Conservation (phyloP, 2,113 vertebrate species). For the Lophius piscatorius region DNA sequence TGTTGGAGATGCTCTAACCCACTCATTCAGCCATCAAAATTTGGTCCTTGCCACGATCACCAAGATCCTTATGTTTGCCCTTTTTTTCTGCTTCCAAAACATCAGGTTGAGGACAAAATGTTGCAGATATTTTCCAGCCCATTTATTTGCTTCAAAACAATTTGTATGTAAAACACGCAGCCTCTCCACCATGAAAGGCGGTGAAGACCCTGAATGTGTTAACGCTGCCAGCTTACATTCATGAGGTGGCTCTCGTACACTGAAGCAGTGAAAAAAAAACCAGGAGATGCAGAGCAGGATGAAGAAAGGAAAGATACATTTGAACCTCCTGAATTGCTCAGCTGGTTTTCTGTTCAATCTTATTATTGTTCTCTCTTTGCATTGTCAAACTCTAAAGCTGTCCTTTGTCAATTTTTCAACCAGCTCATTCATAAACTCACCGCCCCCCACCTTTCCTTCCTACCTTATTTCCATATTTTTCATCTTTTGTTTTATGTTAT, state of each 20-base stretch:
- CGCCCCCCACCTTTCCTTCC: constrained; percentile 1
- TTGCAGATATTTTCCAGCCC: constrained; percentile 16
- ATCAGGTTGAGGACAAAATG: no score
- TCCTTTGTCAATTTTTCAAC: not conserved
- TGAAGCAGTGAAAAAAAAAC: constrained; percentile 7
- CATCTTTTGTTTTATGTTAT: constrained; percentile 36
- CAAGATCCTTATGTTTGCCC: no score
- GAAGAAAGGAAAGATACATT: not conserved
- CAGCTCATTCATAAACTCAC: constrained; percentile 32
- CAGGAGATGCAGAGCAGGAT: not conserved
- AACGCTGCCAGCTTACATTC: constrained; percentile 9
- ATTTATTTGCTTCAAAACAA: constrained; percentile 4
- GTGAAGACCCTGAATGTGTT: constrained; percentile 4
- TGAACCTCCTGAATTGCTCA: not conserved
- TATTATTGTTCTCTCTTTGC: not conserved
- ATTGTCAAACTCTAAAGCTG: not conserved
- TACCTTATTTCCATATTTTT: constrained; percentile 24
- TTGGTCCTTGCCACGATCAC: no score
- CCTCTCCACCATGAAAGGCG: constrained; percentile 18
- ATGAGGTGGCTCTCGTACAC: not conserved
- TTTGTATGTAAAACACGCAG: constrained; percentile 24
- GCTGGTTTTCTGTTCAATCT: not conserved
- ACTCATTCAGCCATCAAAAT: no score
- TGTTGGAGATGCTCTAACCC: no score
- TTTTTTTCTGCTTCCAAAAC: no score